Evolutionary conservation across 2,888 invertebrate species (phyloP).

Genomic region (Epirrhoe tristata): DNA sequence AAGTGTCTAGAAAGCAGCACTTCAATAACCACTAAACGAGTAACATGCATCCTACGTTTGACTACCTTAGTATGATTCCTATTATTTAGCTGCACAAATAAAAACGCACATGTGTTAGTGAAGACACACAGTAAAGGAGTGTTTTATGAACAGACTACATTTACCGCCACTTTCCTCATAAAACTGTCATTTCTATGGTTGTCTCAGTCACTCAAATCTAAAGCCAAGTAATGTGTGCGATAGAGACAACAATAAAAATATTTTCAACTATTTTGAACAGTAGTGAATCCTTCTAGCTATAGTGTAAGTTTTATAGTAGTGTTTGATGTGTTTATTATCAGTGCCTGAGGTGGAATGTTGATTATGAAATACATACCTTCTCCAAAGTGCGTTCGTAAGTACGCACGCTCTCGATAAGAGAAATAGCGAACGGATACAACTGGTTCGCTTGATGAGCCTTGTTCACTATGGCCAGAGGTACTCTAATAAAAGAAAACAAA

Average conservation of each 20-base stretch:
- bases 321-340: conserved; percentile 67
- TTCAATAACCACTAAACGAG: conserved; percentile 28
- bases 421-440: conserved; percentile 99
- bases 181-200: conserved; percentile 2
- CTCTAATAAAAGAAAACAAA: conserved; percentile 81
- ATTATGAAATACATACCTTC: conserved; percentile 88
- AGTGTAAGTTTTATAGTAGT: conserved; percentile 64
- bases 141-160: conserved; percentile 22
- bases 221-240: conserved; percentile 8
- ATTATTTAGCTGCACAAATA: conserved; percentile 86
- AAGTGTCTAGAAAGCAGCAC: conserved; percentile 29
- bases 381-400: conserved; percentile 98
- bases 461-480: conserved; percentile 98
- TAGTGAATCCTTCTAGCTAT: conserved; percentile 31
- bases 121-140: conserved; percentile 47
- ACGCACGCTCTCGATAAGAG: conserved; percentile 97
- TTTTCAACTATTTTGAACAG: conserved; percentile 3
- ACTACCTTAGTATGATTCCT: conserved; percentile 86
- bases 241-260: conserved; percentile 15
- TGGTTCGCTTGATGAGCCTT: conserved; percentile 99
- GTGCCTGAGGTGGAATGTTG: conserved; percentile 58
- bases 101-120: conserved; percentile 81
- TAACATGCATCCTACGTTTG: conserved; percentile 63
- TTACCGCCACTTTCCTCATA: conserved; percentile 17
- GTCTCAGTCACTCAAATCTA: conserved; percentile 21